phyloP scores from a whole-genome alignment of 1,140 invertebrate genomes.

The Varroa destructor region DNA sequence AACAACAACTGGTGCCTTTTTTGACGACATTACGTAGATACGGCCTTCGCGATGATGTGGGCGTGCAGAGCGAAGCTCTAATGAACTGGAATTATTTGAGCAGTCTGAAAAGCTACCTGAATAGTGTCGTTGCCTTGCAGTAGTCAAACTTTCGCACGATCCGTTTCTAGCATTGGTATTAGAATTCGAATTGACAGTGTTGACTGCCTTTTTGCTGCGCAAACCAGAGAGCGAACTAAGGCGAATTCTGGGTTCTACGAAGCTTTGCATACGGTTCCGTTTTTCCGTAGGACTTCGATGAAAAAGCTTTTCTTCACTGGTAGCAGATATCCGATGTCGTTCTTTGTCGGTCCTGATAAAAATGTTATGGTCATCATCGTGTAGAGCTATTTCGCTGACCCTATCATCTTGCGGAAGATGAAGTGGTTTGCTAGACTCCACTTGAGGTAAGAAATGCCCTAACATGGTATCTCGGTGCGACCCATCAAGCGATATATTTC shows the following conservation, averaged over 20 bases:
- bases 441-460: conserved; percentile 41
- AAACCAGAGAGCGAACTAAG: conserved; percentile 18
- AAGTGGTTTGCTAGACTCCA: conserved; percentile 30
- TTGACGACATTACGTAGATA: conserved; percentile 42
- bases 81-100: conserved; percentile 17
- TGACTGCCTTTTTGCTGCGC: not conserved
- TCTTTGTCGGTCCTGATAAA: too few relatives aligned
- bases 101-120: conserved; percentile 23
- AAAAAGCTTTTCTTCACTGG: conserved; percentile 24
- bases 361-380: not conserved
- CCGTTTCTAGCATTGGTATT: conserved; percentile 1
- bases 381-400: not conserved
- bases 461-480: conserved; percentile 68
- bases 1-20: conserved; percentile 57
- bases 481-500: conserved; percentile 85
- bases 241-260: conserved; percentile 15
- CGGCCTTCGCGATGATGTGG: conserved; percentile 16
- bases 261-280: not conserved
- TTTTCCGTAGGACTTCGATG: not conserved
- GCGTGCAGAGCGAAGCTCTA: conserved; percentile 6
- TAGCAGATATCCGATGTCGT: not conserved
- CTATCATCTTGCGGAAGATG: not conserved
- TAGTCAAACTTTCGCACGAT: conserved; percentile 17
- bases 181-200: not conserved
- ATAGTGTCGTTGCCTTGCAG: conserved; percentile 14